phyloP scores from a whole-genome alignment of 1,140 invertebrate genomes.

The Planococcus citri region DNA sequence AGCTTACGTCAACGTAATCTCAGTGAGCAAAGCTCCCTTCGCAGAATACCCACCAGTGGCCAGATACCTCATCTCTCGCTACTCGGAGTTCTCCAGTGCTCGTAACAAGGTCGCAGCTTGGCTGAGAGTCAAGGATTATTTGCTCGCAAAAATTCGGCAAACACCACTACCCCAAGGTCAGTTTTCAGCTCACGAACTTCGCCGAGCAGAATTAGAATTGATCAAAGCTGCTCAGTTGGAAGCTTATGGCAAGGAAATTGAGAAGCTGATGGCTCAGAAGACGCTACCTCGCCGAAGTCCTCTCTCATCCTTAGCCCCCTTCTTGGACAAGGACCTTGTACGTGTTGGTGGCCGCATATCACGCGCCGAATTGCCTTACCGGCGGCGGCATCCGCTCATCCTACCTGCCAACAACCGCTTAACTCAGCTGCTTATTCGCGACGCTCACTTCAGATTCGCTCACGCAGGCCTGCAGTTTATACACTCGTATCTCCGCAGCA shows the following conservation, averaged over 20 bases:
- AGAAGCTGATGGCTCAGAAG: neutral
- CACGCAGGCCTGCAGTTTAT: conserved; percentile 3
- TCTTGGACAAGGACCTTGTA: conserved; percentile 22
- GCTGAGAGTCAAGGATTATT: neutral
- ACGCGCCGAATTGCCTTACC: conserved; percentile 22
- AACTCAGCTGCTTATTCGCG: conserved; percentile 12
- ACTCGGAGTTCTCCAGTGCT: too few species aligned
- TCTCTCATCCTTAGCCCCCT: conserved; percentile 15
- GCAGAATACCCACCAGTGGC: too few species aligned
- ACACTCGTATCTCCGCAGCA: neutral
- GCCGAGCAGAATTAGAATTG: neutral
- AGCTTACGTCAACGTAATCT: too few species aligned
- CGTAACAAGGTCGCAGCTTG: neutral
- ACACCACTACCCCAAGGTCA: neutral
- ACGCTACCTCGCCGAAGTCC: neutral
- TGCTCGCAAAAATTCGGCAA: neutral
- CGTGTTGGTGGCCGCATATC: conserved; percentile 27
- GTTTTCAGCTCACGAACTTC: neutral
- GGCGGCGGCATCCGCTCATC: conserved; percentile 26
- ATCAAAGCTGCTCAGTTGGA: neutral
- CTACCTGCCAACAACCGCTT: conserved; percentile 21
- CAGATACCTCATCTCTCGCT: too few species aligned
- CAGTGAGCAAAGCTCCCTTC: too few species aligned
- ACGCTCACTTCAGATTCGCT: neutral
- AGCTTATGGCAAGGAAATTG: neutral